phyloP scores from a whole-genome alignment of 2,113 vertebrate genomes.

The Xenus cinereus region DNA sequence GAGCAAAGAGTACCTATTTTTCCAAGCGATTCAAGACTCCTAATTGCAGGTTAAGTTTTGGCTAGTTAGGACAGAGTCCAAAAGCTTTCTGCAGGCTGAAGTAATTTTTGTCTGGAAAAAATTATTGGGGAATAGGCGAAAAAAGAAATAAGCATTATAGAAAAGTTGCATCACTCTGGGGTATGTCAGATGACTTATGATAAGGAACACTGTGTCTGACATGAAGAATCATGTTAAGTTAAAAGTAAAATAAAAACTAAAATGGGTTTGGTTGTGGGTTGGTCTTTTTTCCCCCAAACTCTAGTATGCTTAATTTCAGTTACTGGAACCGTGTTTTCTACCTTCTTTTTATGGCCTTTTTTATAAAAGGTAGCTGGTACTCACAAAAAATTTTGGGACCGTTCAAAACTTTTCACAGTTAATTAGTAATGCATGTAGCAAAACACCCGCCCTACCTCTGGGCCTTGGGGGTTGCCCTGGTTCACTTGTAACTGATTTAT shows the following conservation, averaged over 20 bases:
- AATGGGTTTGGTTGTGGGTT: neutral
- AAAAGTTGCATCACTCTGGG: constrained; percentile 11
- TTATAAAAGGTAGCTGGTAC: constrained; percentile 69
- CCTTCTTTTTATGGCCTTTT: constrained; percentile 46
- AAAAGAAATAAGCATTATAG: constrained; percentile 15
- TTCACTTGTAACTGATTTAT: constrained; percentile 71
- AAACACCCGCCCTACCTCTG: constrained; percentile 69
- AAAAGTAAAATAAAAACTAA: constrained; percentile 22
- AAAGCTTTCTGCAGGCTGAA: constrained; percentile 30
- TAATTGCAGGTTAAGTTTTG: constrained; percentile 47
- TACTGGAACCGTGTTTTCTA: constrained; percentile 45
- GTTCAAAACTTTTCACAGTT: constrained; percentile 73
- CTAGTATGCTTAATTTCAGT: constrained; percentile 37
- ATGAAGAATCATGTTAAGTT: neutral
- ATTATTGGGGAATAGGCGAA: neutral
- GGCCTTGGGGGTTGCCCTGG: constrained; percentile 62
- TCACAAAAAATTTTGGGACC: constrained; percentile 57
- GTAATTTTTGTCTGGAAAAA: constrained; percentile 43
- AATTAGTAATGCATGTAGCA: constrained; percentile 72
- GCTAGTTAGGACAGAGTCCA: constrained; percentile 16
- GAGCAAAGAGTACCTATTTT: constrained; percentile 40
- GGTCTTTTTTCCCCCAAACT: neutral
- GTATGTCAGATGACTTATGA: constrained; percentile 48
- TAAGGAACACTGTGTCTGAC: constrained; percentile 14
- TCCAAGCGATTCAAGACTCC: constrained; percentile 16